A percentile compares a stretch with the other conserved stretches of the same genome.
These are phyloP conservation scores for Tamias sibiricus DNA, from an alignment of 2,113 vertebrate species.

Conservation along the genomic window DNA sequence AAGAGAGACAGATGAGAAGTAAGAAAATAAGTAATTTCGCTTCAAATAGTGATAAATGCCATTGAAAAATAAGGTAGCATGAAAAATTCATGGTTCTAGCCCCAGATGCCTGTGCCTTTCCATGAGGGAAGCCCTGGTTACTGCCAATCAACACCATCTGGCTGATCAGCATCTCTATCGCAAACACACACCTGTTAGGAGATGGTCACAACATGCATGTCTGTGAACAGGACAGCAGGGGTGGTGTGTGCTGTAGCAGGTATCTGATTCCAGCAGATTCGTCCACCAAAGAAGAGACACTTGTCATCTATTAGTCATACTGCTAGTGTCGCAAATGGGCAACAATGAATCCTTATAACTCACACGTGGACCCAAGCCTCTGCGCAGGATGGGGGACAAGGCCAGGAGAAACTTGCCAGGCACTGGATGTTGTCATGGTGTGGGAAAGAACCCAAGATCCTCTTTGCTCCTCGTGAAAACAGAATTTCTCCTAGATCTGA, in stretches of 20 bases:
- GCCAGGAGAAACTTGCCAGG: neutral
- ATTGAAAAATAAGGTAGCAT: neutral
- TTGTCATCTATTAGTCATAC: constrained; percentile 15
- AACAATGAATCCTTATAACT: neutral
- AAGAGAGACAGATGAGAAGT: neutral
- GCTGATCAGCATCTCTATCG: neutral
- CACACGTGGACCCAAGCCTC: neutral
- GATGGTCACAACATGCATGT: neutral
- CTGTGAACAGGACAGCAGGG: neutral
- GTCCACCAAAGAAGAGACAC: neutral
- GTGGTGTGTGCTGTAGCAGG: neutral
- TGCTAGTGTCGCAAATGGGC: neutral
- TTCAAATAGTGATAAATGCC: neutral
- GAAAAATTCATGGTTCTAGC: neutral
- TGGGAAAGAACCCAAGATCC: neutral
- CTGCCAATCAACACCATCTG: neutral
- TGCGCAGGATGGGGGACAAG: neutral
- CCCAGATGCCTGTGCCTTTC: neutral
- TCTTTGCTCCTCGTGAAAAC: neutral
- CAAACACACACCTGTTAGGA: neutral
- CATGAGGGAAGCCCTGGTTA: neutral
- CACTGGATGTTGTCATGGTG: neutral
- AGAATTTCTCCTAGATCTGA: constrained; percentile 45
- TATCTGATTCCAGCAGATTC: neutral
- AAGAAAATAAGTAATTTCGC: neutral